Evolutionary conservation across 35 echinoderm and acorn worm species (phyloP), one percentile per base, ranked within the genome.

Genomic region (Acanthaster planci): DNA sequence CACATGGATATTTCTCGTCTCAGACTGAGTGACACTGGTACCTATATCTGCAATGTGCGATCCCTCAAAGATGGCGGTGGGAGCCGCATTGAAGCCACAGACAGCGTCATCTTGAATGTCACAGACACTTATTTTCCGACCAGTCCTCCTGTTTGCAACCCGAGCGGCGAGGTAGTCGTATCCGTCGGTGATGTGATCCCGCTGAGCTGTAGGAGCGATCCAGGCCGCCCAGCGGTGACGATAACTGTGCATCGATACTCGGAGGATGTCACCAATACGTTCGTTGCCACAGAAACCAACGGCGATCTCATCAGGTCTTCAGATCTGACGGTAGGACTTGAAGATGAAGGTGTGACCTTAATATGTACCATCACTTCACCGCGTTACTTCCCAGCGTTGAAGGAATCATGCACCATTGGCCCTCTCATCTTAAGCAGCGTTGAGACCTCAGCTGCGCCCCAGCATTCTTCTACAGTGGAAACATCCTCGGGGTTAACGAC

Each of bases 231-330:
- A 29, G 14, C 22, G 1, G 64, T 72, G 14, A 35, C 14, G 34
- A 26, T 72, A 7, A 23, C 64, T 1, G 2, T 72, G 2, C 26
- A 31, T 14, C 26, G 34, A 21, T 0, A 72, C 7, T 26, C 64
- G 30, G 10, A 10, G 10, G 34, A 72, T 30, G 64, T 72, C 14
- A 72, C 64, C 30, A 26, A 34, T 14, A 72, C 30, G 23, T 72
- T 72, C 23, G 64, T 35, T 72, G 64, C 64, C 64, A 31, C 14
- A 29, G 64, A 72, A 72, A 72, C 64, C 14, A 34, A 30, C 18
- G 64, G 64, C 64, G 30, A 72, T 31, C 64, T 72, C 9, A 26
- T 72, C 64, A 72, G 34, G 12, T 72, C 64, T 72, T 34, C 30
- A 7, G 64, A 72, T 72, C 10, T 72, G 64, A 72, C 34, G 14